Evolutionary conservation across 2,888 invertebrate genomes (phyloP), one percentile per base, ranked within the genome.

Genomic region (Patella ulyssiponensis): DNA sequence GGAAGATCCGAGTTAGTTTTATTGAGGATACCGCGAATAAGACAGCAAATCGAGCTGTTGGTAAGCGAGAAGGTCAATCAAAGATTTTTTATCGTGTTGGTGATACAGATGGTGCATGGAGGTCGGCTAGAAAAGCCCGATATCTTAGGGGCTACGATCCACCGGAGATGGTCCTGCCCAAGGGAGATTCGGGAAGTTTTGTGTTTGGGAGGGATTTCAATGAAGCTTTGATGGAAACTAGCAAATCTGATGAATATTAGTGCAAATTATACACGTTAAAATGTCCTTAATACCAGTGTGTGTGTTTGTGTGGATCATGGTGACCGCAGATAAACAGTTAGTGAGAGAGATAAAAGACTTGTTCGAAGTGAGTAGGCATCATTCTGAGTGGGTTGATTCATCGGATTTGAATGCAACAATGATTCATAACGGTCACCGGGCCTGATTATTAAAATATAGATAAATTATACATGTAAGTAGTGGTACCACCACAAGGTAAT

Each of bases 101-200:
- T 23, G 74, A 76, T 20, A 53, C 71, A 1, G 71, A 74, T 12
- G 78, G 77, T 4, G 70, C 80, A 12, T 85, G 85, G 85, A 78
- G 79, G 33, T 79, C 83, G 51, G 81, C 84, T 69, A 76, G 78
- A 74, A 71, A 64, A 69, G 82, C 82, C 75, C 78, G 81, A 1
- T 85, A 85, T 70, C 79, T 85, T 20, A 75, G 85, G 27, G 85
- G 85, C 12, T 83, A 85, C 33, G 82, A 85, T 52, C 85, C 85
- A 12, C 85, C 85, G 0, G 83, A 84, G 70, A 84, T 85, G 85
- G 73, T 74, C 14, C 80, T 83, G 80, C 82, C 82, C 3, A 52
- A 74, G 23, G 53, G 70, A 14, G 82, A 83, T 44, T 44, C 80
- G 3, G 72, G 74, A 4, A 64, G 79, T 12, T 85, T 82, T 74